A percentile compares a stretch with the other conserved stretches of the same genome.
Conservation (phyloP, 2,888 invertebrate genomes). For the Charanyca ferruginea region DNA sequence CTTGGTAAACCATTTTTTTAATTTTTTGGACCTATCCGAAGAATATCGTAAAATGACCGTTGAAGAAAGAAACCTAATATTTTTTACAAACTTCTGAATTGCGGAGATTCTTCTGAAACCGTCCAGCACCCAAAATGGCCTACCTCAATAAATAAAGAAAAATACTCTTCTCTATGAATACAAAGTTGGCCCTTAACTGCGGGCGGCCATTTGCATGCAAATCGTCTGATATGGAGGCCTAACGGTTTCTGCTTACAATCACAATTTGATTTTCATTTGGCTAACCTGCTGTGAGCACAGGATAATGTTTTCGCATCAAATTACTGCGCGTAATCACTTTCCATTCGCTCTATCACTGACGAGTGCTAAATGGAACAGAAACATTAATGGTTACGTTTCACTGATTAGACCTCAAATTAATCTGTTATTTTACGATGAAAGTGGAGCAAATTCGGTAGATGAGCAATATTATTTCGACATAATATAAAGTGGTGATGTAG, state of each 20-base stretch:
- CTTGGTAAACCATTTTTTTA: not conserved
- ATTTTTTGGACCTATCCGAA: not conserved
- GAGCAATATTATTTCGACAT: slow-evolving; percentile 21
- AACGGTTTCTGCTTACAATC: slow-evolving; percentile 60
- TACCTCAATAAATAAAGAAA: slow-evolving; percentile 53
- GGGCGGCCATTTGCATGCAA: slow-evolving; percentile 55
- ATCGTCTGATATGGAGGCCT: slow-evolving; percentile 47
- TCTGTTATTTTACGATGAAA: slow-evolving; percentile 14
- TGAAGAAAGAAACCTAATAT: slow-evolving; percentile 6
- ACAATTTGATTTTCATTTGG: slow-evolving; percentile 61
- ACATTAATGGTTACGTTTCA: slow-evolving; percentile 28
- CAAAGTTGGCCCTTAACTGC: slow-evolving; percentile 45
- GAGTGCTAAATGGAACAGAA: slow-evolving; percentile 38
- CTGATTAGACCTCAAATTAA: slow-evolving; percentile 29
- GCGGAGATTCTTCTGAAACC: slow-evolving; percentile 17
- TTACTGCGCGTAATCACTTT: slow-evolving; percentile 55
- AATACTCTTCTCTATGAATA: slow-evolving; percentile 57
- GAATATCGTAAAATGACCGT: slow-evolving; percentile 7
- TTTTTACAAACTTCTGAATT: slow-evolving; percentile 2
- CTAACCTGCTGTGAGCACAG: slow-evolving; percentile 48
- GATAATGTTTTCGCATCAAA: slow-evolving; percentile 53
- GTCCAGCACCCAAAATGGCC: slow-evolving; percentile 32
- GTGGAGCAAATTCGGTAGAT: slow-evolving; percentile 7
- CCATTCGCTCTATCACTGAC: slow-evolving; percentile 21
- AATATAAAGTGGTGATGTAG: slow-evolving; percentile 33